These are phyloP conservation scores for Chelonus formosanus DNA, from an alignment of 2,888 invertebrate species.

Conservation along the genomic window DNA sequence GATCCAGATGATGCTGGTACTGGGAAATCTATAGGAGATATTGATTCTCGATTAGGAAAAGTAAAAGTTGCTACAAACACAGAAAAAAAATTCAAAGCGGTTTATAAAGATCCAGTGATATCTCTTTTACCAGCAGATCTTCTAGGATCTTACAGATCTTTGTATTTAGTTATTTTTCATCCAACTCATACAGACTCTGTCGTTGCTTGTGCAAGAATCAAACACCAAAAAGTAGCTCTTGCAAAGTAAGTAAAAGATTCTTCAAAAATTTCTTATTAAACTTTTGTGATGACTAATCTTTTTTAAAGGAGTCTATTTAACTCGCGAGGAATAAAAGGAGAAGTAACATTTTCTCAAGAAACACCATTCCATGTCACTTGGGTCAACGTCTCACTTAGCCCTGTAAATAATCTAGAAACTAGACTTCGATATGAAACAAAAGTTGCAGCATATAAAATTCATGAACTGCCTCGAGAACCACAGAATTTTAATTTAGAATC, in stretches of 20 bases:
- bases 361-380: constrained; percentile 87
- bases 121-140: constrained; percentile 78
- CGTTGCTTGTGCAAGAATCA: constrained; percentile 84
- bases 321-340: constrained; percentile 82
- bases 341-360: constrained; percentile 79
- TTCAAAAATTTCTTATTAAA: background rate
- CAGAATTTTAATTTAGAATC: constrained; percentile 65
- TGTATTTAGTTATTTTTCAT: constrained; percentile 86
- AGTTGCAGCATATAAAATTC: constrained; percentile 76
- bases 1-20: constrained; percentile 80
- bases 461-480: constrained; percentile 75
- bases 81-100: constrained; percentile 67
- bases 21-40: constrained; percentile 79
- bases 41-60: constrained; percentile 80
- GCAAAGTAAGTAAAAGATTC: constrained; percentile 72
- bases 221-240: constrained; percentile 72
- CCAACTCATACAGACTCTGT: constrained; percentile 79
- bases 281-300: constrained; percentile 12
- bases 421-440: constrained; percentile 79
- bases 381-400: constrained; percentile 75
- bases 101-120: constrained; percentile 77
- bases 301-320: constrained; percentile 74
- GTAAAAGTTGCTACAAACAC: constrained; percentile 75
- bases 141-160: constrained; percentile 76
- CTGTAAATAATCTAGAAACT: constrained; percentile 74